Percentiles rank a stretch among this genome's conserved stretches.
These are phyloP conservation scores for Poeciliopsis presidionis DNA, from an alignment of 2,797 vertebrate genomes.

Conservation along the genomic window DNA sequence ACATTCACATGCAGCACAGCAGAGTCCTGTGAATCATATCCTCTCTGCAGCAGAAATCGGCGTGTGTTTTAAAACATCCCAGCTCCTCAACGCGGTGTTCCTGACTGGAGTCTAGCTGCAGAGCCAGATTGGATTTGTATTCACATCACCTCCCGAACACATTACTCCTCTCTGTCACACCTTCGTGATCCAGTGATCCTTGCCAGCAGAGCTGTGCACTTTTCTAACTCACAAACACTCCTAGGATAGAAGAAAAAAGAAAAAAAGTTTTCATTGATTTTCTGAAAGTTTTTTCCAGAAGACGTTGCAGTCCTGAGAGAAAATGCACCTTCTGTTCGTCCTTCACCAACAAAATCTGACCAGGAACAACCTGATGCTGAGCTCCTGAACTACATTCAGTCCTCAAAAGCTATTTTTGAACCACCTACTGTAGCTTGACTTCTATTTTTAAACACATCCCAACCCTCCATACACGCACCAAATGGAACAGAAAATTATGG, in stretches of 20 bases:
- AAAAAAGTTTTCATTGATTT: background rate
- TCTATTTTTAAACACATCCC: constrained; percentile 13
- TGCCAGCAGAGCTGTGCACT: constrained; percentile 20
- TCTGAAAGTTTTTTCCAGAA: background rate
- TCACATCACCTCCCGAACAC: constrained; percentile 33
- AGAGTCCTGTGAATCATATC: constrained; percentile 1
- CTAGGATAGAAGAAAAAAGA: too few relatives aligned
- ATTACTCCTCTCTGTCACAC: constrained; percentile 48
- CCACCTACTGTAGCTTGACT: background rate
- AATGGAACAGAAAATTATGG: background rate
- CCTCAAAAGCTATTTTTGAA: constrained; percentile 4
- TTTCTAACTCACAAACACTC: constrained; percentile 3
- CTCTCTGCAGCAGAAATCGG: constrained; percentile 2
- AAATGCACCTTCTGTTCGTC: background rate
- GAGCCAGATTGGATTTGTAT: constrained; percentile 48
- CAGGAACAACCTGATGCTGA: constrained; percentile 21
- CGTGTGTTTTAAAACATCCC: constrained; percentile 3
- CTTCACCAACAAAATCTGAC: background rate
- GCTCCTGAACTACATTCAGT: constrained; percentile 7
- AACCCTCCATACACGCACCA: background rate
- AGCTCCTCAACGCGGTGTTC: background rate
- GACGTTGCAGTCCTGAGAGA: background rate
- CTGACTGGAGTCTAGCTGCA: constrained; percentile 11
- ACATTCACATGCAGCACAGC: constrained; percentile 20
- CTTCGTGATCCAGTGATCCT: constrained; percentile 48